Percentiles rank a stretch among this genome's conserved stretches.
Conservation (phyloP, 1,140 invertebrate genomes). For the Calephelis virginiensis region DNA sequence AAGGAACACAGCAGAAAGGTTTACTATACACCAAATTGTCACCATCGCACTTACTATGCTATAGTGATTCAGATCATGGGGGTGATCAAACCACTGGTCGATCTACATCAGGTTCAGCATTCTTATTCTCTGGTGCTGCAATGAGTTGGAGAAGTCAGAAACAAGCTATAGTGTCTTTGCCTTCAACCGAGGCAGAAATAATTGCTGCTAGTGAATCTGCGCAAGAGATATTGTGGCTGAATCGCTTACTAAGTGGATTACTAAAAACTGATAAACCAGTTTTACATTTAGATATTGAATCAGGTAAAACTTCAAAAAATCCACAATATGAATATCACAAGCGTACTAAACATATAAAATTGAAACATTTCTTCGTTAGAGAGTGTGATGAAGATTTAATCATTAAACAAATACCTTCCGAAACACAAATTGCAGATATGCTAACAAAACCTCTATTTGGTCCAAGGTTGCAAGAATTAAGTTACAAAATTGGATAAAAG, state of each 20-base stretch:
- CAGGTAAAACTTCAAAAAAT: constrained; percentile 16
- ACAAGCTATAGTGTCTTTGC: constrained; percentile 47
- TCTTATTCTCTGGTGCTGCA: constrained; percentile 41
- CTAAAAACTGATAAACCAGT: not conserved
- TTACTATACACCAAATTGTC: constrained; percentile 18
- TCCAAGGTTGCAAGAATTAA: too few relatives aligned
- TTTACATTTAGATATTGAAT: not conserved
- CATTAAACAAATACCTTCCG: too few relatives aligned
- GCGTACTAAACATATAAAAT: constrained; percentile 12
- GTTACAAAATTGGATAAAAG: too few relatives aligned
- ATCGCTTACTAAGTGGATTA: constrained; percentile 6
- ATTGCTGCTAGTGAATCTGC: constrained; percentile 56
- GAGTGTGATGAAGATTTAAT: too few relatives aligned
- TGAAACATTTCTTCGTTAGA: not conserved
- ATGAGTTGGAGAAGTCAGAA: constrained; percentile 51
- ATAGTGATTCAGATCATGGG: constrained; percentile 57
- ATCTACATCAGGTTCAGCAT: constrained; percentile 45
- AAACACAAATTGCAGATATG: too few relatives aligned
- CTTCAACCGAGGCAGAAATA: constrained; percentile 69
- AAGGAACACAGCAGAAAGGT: not conserved
- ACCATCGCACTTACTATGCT: constrained; percentile 36
- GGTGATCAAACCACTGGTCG: constrained; percentile 45
- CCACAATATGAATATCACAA: constrained; percentile 5
- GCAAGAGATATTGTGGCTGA: constrained; percentile 60
- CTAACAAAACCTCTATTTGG: too few relatives aligned